Evolutionary conservation across 2,113 vertebrate genomes (phyloP).

Genomic region (rat (Rattus norvegicus)): DNA sequence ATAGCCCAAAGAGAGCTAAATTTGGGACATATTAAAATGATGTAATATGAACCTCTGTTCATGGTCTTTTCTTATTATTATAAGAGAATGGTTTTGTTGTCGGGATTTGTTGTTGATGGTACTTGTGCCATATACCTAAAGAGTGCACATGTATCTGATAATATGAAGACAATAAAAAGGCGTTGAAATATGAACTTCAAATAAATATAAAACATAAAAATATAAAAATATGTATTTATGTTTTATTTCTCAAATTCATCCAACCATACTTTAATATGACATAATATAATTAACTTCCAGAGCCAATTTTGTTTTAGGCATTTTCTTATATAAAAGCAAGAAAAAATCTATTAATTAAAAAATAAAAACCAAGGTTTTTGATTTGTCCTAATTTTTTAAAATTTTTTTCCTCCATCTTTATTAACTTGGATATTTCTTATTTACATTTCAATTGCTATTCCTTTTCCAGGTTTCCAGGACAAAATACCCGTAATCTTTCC

Average conservation of each 20-base stretch:
- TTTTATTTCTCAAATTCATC: slow-evolving; percentile 24
- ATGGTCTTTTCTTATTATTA: background rate
- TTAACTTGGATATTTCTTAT: no score
- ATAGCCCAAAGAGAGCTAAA: background rate
- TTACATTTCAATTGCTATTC: no score
- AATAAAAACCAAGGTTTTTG: background rate
- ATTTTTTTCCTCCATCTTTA: no score
- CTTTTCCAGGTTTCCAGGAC: no score
- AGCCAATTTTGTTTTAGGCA: slow-evolving; percentile 49
- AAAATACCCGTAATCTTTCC: no score
- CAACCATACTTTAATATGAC: slow-evolving; percentile 18
- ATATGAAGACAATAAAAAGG: background rate
- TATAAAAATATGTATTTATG: background rate
- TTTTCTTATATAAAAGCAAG: slow-evolving; percentile 2
- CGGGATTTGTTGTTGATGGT: background rate
- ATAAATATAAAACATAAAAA: no score
- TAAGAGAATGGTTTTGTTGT: background rate
- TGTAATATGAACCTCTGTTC: background rate
- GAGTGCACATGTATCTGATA: background rate
- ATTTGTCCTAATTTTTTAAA: background rate
- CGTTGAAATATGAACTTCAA: slow-evolving; percentile 42
- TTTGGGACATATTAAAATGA: slow-evolving; percentile 7
- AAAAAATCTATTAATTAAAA: slow-evolving; percentile 44
- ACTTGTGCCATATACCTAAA: slow-evolving; percentile 24
- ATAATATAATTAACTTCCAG: slow-evolving; percentile 32